Evolutionary conservation across 2,888 invertebrate species (phyloP), one percentile per base, ranked within the genome.

Genomic region (Drosophila hamatofila): DNA sequence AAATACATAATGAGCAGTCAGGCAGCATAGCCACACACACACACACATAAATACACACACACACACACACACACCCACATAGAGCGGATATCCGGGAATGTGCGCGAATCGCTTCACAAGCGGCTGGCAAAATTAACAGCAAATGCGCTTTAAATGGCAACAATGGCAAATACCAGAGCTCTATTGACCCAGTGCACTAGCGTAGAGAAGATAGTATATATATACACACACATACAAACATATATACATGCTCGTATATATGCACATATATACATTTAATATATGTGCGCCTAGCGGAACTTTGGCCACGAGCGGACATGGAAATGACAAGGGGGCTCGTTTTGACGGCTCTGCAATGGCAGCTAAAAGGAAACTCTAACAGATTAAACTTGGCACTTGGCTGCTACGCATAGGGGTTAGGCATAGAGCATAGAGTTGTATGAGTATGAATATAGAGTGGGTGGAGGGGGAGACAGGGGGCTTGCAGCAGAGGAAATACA

Each of bases 101-200:
- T 81, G 85, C 83, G 87, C 89, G 83, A 72, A 76, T 55, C 66
- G 84, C 86, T 78, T 83, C 78, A 83, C 81, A 83, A 85, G 81
- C 79, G 78, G 71, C 76, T 77, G 83, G 86, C 86, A 77, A 88
- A 87, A 88, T 90, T 87, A 87, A 88, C 88, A 86, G 80, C 75
- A 87, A 90, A 86, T 90, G 79, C 79, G 86, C 90, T 86, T 83
- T 86, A 87, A 88, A 90, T 82, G 80, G 75, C 80, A 80, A 89
- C 83, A 88, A 89, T 79, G 86, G 83, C 83, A 75, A 75, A 70
- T 70, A 69, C 76, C 80, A 78, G 61, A 72, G 76, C 85, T 89
- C 85, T 88, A 86, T 89, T 86, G 85, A 86, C 85, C 90, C 78
- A 86, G 78, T 84, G 75, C 75, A 75, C 72, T 72, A 78, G 69